Conservation (phyloP, 2,113 vertebrate genomes). For the Carettochelys insculpta region DNA sequence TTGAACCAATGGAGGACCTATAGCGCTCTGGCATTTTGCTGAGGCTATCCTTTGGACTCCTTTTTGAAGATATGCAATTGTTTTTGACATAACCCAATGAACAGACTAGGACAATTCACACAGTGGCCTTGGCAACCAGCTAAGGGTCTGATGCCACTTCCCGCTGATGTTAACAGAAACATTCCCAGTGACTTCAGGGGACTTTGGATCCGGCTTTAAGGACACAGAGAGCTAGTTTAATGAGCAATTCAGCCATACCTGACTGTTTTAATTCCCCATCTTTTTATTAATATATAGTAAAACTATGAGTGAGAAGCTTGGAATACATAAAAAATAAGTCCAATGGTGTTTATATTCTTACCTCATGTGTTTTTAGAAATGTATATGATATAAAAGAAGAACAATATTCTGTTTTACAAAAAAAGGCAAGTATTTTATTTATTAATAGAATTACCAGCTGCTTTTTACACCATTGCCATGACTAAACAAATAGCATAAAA, state of each 20-base stretch:
- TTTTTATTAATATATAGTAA: slow-evolving; percentile 34
- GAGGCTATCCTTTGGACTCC: slow-evolving; percentile 24
- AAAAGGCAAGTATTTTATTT: slow-evolving; percentile 80
- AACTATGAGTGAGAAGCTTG: slow-evolving; percentile 38
- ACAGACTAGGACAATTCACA: slow-evolving; percentile 23
- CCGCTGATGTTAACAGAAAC: slow-evolving; percentile 47
- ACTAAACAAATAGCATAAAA: slow-evolving; percentile 67
- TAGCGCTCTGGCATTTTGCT: neutral
- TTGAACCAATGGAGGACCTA: slow-evolving; percentile 26
- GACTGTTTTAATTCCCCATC: slow-evolving; percentile 10
- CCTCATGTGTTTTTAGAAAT: neutral
- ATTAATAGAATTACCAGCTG: slow-evolving; percentile 58
- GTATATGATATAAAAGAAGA: slow-evolving; percentile 40
- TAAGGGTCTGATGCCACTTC: neutral
- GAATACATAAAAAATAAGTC: slow-evolving; percentile 29
- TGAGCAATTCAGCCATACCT: slow-evolving; percentile 5
- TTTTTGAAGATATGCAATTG: slow-evolving; percentile 27
- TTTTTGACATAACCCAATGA: slow-evolving; percentile 41
- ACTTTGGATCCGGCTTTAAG: slow-evolving; percentile 61
- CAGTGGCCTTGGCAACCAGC: slow-evolving; percentile 37
- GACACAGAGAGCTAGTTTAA: slow-evolving; percentile 38
- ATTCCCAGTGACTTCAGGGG: slow-evolving; percentile 53
- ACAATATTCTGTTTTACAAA: slow-evolving; percentile 61
- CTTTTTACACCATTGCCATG: slow-evolving; percentile 71
- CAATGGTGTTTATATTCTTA: slow-evolving; percentile 19